Base-by-base conservation (phyloP, 1,140 invertebrate species). In the Halesus radiatus region DNA sequence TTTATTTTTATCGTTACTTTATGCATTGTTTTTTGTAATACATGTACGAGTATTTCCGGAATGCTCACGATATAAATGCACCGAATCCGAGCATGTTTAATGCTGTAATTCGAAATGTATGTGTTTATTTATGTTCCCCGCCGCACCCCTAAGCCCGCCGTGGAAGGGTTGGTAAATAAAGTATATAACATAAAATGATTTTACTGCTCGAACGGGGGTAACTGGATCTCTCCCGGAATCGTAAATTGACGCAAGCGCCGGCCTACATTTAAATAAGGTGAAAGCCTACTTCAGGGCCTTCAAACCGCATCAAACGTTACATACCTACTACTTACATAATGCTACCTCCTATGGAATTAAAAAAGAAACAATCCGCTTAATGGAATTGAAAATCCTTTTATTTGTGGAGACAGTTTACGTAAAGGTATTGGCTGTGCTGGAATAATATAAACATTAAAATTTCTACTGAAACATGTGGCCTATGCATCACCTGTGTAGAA, bases 241-340 rank as follows among this genome's bases (percentile, higher is more conserved):
- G 68, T 72, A 53, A 72, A 72, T 29, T 8, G 68, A 15, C 45
- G 37, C 10, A 72, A 70, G 66, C 66, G 68, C 68, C 45, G n/a
- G 18, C 29, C 37, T 53, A 53, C 16, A 72, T 72, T 72, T 72
- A 72, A 52, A 72, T 72, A 72, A 72, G 45, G 68, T 72, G 54
- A 53, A 13, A 72, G 68, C 50, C 50, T 50, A 20, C n/a, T 72
- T 52, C 45, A 52, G 45, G 68, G 68, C 18, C 20, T 72, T 20
- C 50, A 18, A 26, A 72, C 13, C 26, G 26, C 62, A n/a, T 66
- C 37, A 45, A 45, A 45, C 8, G 1, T 45, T 13, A 45, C 32
- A 32, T 32, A 32, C 32, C 7, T n/a, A n/a, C n/a, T n/a, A n/a
- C 32, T 7, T 32, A 6, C 10, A 10, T 10, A 45, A 45, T 45